Base-by-base conservation (phyloP, 2,797 vertebrate species). In the Lepilemur septentrionalis region DNA sequence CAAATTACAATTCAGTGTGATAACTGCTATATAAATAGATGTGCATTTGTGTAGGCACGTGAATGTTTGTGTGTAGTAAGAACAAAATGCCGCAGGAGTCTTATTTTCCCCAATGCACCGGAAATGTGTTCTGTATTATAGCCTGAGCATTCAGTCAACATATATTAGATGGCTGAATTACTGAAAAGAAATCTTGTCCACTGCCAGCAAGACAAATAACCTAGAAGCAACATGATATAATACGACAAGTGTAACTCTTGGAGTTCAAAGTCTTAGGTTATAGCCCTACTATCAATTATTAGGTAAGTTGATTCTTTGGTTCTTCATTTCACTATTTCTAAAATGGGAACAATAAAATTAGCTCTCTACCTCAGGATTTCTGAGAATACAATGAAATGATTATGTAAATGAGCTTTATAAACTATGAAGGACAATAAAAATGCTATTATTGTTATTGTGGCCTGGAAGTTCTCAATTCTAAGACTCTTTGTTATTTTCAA, bases 1-100 rank as follows among this genome's bases (percentile, higher is more conserved):
- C 89, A 97, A 97, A 94, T 59, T 92, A 96, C 75, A 94, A 69
- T 88, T 96, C 89, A 94, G 63, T 94, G 88, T 86, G 65, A 28
- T 92, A 72, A 84, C 0, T 93, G 75, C 63, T 87, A 57, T 67
- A 84, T 91, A 95, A 73, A 76, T 12, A 93, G 20, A 18, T 84
- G 41, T 80, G 73, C 41, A 87, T 88, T 70, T 95, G 67, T 88
- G 35, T 61, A 93, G 67, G 30, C 86, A 79, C 57, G 7, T 89
- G 63, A 8, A 20, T 81, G 85, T 85, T 81, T 94, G 63, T 93
- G 70, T 72, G 59, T 6, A 81, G 25, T 48, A 95, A 94, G 65
- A 95, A 88, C 41, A 90, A 96, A 96, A 88, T 43, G 10, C 48
- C n/a, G 10, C 50, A 86, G 41, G 35, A 94, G 23, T 94, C n/a